A percentile compares a stretch with the other conserved stretches of the same genome.
phyloP scores from a whole-genome alignment of 2,797 vertebrate species.

The Lerista edwardsae region DNA sequence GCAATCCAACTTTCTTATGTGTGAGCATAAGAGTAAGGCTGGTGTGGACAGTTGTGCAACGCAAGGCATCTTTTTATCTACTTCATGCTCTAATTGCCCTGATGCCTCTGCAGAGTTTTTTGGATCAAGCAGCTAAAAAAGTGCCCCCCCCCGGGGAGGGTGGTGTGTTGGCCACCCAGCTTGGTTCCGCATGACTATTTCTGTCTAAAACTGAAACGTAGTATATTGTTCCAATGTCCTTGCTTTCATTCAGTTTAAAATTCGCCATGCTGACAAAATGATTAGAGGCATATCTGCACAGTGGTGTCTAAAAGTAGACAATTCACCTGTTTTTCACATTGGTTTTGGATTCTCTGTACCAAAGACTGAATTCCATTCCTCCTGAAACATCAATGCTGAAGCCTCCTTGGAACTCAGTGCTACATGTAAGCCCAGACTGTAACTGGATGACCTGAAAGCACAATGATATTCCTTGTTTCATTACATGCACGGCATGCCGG shows the following conservation, averaged over 20 bases:
- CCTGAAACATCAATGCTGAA: constrained; percentile 96
- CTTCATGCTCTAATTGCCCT: not conserved
- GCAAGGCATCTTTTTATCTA: not conserved
- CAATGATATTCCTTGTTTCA: not conserved
- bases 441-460: constrained; percentile 87
- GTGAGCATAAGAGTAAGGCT: no score
- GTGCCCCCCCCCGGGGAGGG: not conserved
- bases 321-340: constrained; percentile 92
- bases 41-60: no score
- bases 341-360: constrained; percentile 98
- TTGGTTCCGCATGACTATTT: not conserved
- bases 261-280: rapidly evolving
- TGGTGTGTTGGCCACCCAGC: not conserved
- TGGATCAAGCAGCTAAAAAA: not conserved
- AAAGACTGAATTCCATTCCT: constrained; percentile 97
- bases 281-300: constrained; percentile 4
- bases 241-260: constrained; percentile 19
- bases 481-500: not conserved
- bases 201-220: not conserved
- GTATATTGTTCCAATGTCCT: not conserved
- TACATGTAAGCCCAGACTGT: constrained; percentile 90
- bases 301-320: constrained; percentile 2
- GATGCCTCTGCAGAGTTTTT: not conserved
- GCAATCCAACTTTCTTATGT: no score
- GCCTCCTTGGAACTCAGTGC: constrained; percentile 87